Evolutionary conservation across 1,140 invertebrate species (phyloP).

Genomic region (Aleiodes sp.): DNA sequence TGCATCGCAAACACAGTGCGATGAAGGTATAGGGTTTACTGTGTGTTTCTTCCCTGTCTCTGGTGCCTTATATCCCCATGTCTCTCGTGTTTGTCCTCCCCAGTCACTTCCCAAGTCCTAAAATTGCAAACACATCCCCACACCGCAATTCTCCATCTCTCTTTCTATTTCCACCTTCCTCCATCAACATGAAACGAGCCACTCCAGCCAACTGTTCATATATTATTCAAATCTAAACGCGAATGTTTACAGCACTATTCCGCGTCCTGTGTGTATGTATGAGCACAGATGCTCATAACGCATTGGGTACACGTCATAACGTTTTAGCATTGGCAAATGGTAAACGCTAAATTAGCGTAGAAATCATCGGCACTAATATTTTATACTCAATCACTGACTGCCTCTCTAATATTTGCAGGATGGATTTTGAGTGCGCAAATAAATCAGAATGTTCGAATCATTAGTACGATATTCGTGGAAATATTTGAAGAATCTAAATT

Average conservation of each 20-base stretch:
- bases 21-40: constrained; percentile 17
- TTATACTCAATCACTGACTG: no score
- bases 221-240: constrained; percentile 25
- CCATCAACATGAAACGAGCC: neutral
- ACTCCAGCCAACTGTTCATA: neutral
- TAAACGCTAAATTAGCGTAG: neutral
- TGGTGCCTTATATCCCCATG: neutral
- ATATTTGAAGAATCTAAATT: no score
- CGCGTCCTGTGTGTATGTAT: neutral
- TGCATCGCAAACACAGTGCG: constrained; percentile 27
- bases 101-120: constrained; percentile 3
- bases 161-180: neutral
- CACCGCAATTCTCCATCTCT: neutral
- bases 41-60: constrained; percentile 6
- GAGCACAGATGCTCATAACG: neutral
- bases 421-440: no score
- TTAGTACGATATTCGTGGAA: no score
- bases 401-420: no score
- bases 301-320: neutral
- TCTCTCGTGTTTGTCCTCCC: constrained; percentile 11
- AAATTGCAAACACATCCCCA: constrained; percentile 17
- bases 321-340: neutral
- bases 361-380: neutral
- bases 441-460: no score
- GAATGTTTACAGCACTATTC: constrained; percentile 3